Evolutionary conservation across 2,888 invertebrate species (phyloP).

Genomic region (Leuctra nigra): DNA sequence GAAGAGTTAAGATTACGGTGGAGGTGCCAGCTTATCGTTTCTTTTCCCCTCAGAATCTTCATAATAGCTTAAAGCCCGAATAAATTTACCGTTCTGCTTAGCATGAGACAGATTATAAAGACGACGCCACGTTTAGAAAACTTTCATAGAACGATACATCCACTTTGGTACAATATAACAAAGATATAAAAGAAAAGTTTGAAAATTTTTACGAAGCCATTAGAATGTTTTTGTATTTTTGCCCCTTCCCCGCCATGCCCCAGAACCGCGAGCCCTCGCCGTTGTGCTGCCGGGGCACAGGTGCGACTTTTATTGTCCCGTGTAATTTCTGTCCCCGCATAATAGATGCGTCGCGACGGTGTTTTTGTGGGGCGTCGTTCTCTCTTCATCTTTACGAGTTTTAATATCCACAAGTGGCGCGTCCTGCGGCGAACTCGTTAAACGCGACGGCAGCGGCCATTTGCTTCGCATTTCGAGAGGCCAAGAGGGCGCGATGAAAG

Average conservation of each 20-base stretch:
- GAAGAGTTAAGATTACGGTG: too few species aligned
- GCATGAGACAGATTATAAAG: too few species aligned
- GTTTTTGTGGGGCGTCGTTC: constrained; percentile 1
- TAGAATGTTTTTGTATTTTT: constrained; percentile 11
- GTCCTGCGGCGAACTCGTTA: too few species aligned
- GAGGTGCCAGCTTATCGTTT: too few species aligned
- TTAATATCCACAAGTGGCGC: constrained; percentile 27
- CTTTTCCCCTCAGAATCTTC: too few species aligned
- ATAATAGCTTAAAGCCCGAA: too few species aligned
- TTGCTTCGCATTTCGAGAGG: too few species aligned
- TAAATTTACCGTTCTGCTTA: too few species aligned
- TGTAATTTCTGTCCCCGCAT: constrained; percentile 24
- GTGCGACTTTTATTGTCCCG: constrained; percentile 26
- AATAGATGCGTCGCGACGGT: constrained; percentile 19
- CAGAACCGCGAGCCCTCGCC: constrained; percentile 15
- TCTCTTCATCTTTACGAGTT: constrained; percentile 27
- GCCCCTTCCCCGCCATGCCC: too few species aligned
- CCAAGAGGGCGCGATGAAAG: too few species aligned
- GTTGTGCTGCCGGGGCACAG: constrained; percentile 15
- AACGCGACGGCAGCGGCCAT: too few species aligned
- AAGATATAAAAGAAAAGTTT: background rate
- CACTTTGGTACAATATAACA: background rate
- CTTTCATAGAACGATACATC: background rate
- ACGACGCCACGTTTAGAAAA: too few species aligned
- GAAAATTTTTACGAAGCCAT: constrained; percentile 11